phyloP scores from a whole-genome alignment of 2,888 invertebrate genomes.

The Acanthococcus lagerstroemiae region DNA sequence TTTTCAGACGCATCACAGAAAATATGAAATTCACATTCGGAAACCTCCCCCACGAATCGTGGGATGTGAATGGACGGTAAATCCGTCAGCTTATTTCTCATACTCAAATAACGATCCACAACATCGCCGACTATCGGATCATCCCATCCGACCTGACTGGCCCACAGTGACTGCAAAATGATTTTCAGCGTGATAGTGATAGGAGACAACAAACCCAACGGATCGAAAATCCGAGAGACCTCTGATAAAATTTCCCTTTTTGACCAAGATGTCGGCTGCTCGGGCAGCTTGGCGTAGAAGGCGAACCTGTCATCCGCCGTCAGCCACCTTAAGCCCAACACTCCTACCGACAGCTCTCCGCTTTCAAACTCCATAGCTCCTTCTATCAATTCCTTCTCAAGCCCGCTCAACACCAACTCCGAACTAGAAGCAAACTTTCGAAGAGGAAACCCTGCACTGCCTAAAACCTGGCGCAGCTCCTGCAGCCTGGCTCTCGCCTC shows the following conservation, averaged over 20 bases:
- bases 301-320: not conserved
- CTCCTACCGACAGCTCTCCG: not conserved
- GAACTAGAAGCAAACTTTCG: constrained; percentile 4
- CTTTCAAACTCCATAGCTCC: not conserved
- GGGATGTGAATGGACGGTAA: constrained; percentile 12
- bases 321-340: not conserved
- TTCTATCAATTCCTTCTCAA: not conserved
- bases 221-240: constrained; percentile 30
- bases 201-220: constrained; percentile 31
- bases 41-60: not conserved
- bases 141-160: constrained; percentile 29
- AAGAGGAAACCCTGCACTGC: constrained; percentile 29
- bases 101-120: not conserved
- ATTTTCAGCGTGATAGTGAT: constrained; percentile 22
- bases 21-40: too few relatives aligned
- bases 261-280: not conserved
- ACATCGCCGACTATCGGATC: constrained; percentile 11
- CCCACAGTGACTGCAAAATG: constrained; percentile 28
- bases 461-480: constrained; percentile 27
- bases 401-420: not conserved
- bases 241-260: not conserved
- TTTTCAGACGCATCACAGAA: constrained; percentile 35
- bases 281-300: not conserved
- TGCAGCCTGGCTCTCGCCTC: constrained; percentile 26
- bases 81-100: not conserved